A percentile compares a stretch with the other conserved stretches of the same genome.
Conservation (phyloP, 2,113 vertebrate species). For the Colossoma macropomum region DNA sequence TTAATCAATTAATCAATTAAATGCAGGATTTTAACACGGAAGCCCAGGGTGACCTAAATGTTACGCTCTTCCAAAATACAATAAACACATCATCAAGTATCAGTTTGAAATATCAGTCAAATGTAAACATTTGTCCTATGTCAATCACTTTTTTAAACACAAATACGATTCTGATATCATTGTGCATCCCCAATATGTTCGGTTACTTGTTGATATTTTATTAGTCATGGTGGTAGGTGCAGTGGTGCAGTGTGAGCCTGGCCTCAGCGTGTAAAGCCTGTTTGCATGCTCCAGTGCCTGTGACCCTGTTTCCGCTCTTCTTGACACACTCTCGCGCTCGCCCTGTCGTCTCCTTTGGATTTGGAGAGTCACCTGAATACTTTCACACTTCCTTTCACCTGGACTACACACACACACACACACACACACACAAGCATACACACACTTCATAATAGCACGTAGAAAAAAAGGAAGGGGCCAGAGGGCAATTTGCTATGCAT, state of each 20-base stretch:
- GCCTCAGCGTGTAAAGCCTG: conserved; percentile 35
- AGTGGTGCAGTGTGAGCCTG: neutral
- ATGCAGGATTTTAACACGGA: too few species aligned
- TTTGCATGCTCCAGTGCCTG: conserved; percentile 41
- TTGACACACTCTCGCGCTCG: neutral
- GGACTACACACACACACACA: conserved; percentile 6
- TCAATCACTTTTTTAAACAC: too few species aligned
- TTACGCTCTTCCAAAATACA: too few species aligned
- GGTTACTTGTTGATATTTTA: neutral
- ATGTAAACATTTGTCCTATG: too few species aligned
- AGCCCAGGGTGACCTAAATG: too few species aligned
- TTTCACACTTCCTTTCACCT: conserved; percentile 15
- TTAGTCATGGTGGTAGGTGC: neutral
- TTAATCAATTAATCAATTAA: too few species aligned
- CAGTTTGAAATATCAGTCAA: too few species aligned
- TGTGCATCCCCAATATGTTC: too few species aligned
- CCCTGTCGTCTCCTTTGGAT: neutral
- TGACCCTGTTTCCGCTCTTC: conserved; percentile 36
- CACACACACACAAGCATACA: conserved; percentile 19
- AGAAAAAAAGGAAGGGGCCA: conserved; percentile 18
- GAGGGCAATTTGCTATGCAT: conserved; percentile 69
- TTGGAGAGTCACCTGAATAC: conserved; percentile 24
- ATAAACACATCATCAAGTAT: too few species aligned
- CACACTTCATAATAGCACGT: conserved; percentile 4
- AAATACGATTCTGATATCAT: too few species aligned